phyloP scores from a whole-genome alignment of 2,113 vertebrate species.

The Hippocampus barbouri region DNA sequence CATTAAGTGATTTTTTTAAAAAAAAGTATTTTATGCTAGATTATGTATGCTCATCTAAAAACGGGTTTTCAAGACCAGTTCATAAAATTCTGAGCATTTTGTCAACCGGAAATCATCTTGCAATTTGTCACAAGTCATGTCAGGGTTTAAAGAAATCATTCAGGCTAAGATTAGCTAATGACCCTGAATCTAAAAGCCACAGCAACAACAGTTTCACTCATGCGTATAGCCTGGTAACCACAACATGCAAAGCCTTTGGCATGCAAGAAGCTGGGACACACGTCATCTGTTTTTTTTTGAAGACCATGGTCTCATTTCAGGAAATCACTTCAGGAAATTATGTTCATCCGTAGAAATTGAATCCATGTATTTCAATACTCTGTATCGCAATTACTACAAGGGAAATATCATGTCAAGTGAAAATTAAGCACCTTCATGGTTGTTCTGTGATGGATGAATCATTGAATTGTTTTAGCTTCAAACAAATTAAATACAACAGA shows the following conservation, averaged over 20 bases:
- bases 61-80: no score
- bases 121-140: not conserved
- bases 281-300: not conserved
- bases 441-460: not conserved
- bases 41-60: no score
- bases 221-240: constrained; percentile 27
- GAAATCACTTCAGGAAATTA: not conserved
- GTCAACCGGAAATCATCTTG: not conserved
- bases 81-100: not conserved
- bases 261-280: constrained; percentile 19
- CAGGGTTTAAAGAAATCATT: constrained; percentile 3
- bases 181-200: constrained; percentile 34
- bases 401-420: not conserved
- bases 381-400: not conserved
- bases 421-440: not conserved
- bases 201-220: constrained; percentile 35
- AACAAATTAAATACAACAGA: not conserved
- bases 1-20: no score
- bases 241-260: constrained; percentile 41
- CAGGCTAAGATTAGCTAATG: constrained; percentile 9
- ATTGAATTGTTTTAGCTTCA: not conserved
- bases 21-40: no score
- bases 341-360: not conserved
- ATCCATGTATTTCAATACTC: no score
- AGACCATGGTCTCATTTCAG: not conserved